phyloP scores from a whole-genome alignment of 92 coral and sea anemone genomes.

The Porites lobata region DNA sequence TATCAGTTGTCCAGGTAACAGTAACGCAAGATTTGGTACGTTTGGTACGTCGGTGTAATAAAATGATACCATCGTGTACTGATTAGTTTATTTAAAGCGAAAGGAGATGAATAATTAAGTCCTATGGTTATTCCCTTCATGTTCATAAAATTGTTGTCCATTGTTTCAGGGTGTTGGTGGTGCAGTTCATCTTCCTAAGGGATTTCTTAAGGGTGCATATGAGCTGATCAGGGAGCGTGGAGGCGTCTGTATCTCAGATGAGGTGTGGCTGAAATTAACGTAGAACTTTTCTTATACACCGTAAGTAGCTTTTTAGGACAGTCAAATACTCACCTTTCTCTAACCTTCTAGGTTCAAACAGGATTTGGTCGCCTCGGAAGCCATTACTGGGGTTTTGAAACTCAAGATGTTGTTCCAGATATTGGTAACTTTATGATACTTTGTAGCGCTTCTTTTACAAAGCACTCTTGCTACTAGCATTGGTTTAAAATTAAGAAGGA shows the following conservation, averaged over 20 bases:
- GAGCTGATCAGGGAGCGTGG: conserved; percentile 91
- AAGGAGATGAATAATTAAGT: too few species aligned
- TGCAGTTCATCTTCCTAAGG: conserved; percentile 95
- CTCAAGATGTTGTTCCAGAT: conserved; percentile 93
- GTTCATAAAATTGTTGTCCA: background rate
- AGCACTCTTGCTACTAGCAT: too few species aligned
- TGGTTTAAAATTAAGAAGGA: background rate
- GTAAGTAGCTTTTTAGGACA: background rate
- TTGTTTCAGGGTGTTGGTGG: conserved; percentile 94
- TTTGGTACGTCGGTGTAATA: too few species aligned
- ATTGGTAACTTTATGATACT: conserved; percentile 73
- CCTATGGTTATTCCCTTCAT: too few species aligned
- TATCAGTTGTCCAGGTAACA: too few species aligned
- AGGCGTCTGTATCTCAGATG: conserved; percentile 98
- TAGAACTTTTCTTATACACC: background rate
- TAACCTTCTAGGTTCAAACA: conserved; percentile 80
- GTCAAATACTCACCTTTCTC: background rate
- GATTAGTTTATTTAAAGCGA: too few species aligned
- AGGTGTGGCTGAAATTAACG: conserved; percentile 65
- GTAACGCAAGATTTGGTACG: too few species aligned
- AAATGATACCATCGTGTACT: too few species aligned
- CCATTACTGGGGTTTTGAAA: conserved; percentile 95
- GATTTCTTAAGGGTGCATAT: conserved; percentile 93
- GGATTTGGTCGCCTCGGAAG: conserved; percentile 99
- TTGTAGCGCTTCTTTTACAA: background rate